These are phyloP conservation scores for Flexamia atlantica DNA, from an alignment of 2,888 invertebrate genomes.

Conservation along the genomic window DNA sequence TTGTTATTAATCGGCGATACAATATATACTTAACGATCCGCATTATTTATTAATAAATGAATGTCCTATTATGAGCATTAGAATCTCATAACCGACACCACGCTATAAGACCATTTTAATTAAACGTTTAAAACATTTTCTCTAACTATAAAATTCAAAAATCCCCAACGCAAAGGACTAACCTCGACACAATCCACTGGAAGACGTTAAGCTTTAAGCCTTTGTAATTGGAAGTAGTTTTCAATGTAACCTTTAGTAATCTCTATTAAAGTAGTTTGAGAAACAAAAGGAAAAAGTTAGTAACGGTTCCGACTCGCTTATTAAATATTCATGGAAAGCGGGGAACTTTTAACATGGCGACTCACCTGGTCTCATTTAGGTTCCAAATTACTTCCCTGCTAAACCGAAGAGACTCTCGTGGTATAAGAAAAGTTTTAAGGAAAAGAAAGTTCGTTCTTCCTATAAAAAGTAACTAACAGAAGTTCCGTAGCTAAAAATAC, in stretches of 20 bases:
- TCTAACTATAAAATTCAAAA: too few relatives aligned
- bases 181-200: neutral
- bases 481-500: too few relatives aligned
- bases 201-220: neutral
- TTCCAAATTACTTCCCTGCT: slow-evolving; percentile 5
- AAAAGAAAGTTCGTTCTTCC: too few relatives aligned
- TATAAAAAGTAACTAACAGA: too few relatives aligned
- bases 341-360: neutral
- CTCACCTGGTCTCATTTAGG: neutral
- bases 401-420: neutral
- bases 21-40: too few relatives aligned
- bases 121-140: too few relatives aligned
- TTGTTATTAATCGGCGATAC: too few relatives aligned
- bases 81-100: too few relatives aligned
- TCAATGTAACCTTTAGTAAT: neutral
- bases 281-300: neutral
- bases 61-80: too few relatives aligned
- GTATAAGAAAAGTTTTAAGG: neutral
- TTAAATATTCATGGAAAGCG: neutral
- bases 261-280: neutral
- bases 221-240: neutral
- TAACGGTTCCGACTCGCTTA: neutral
- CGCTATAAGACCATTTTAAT: too few relatives aligned
- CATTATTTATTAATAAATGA: too few relatives aligned
- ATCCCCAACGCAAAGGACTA: neutral